A percentile compares a stretch with the other conserved stretches of the same genome.
phyloP scores from a whole-genome alignment of 2,888 invertebrate species.

The Nomada fabriciana region DNA sequence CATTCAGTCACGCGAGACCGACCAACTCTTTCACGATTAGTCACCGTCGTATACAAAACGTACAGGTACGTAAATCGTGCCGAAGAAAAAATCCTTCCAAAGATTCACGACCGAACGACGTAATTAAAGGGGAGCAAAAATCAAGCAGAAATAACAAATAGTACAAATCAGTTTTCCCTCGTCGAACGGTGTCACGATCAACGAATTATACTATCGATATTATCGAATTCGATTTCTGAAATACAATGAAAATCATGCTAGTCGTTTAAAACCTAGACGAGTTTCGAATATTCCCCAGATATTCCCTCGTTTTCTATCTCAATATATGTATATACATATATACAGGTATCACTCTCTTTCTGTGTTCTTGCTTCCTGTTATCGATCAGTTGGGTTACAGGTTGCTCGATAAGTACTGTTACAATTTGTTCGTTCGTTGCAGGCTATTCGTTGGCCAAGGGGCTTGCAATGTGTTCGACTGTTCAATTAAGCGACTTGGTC shows the following conservation, averaged over 20 bases:
- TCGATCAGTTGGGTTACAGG: slow-evolving; percentile 21
- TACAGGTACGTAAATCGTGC: background rate
- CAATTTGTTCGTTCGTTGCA: background rate
- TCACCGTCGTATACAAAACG: background rate
- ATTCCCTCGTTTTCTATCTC: background rate
- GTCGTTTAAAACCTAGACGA: no score
- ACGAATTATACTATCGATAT: no score
- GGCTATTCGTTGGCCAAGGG: background rate
- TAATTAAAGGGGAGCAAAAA: no score
- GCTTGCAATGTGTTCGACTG: background rate
- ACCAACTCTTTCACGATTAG: background rate
- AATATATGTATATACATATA: background rate
- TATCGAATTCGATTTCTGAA: no score
- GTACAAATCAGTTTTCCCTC: no score
- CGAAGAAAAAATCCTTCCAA: background rate
- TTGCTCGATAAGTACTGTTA: background rate
- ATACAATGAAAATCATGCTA: no score
- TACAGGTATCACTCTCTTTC: background rate
- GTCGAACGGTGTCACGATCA: no score
- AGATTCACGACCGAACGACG: no score
- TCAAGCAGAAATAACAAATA: no score
- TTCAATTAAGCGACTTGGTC: slow-evolving; percentile 3
- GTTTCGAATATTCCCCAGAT: no score
- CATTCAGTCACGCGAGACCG: background rate
- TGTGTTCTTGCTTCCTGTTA: background rate